phyloP scores from a whole-genome alignment of 2,888 invertebrate species.

The Anaspis maculata region DNA sequence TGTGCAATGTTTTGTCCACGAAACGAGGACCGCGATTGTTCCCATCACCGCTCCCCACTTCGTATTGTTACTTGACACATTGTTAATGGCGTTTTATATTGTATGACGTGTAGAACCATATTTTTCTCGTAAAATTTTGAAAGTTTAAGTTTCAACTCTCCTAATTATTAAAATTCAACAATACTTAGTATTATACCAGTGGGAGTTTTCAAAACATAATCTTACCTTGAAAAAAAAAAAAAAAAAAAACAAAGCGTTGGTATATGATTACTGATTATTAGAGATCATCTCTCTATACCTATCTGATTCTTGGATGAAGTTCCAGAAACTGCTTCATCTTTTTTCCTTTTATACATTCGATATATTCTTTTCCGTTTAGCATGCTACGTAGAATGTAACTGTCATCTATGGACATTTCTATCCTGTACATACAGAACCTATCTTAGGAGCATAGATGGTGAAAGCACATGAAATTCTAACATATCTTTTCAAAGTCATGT shows the following conservation, averaged over 20 bases:
- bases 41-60: conserved; percentile 21
- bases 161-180: conserved; percentile 12
- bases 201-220: too few species aligned
- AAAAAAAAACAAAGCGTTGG: conserved; percentile 11
- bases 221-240: too few species aligned
- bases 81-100: conserved; percentile 37
- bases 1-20: conserved; percentile 22
- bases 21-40: conserved; percentile 18
- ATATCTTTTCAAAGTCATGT: conserved; percentile 25
- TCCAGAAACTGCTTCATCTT: conserved; percentile 16
- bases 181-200: too few species aligned
- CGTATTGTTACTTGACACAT: conserved; percentile 35
- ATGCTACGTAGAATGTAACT: conserved; percentile 29
- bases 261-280: conserved; percentile 15
- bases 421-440: conserved; percentile 27
- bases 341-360: conserved; percentile 17
- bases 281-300: too few species aligned
- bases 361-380: conserved; percentile 25
- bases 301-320: conserved; percentile 14
- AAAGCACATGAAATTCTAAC: conserved; percentile 26
- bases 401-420: conserved; percentile 27
- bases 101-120: conserved; percentile 28
- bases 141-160: too few species aligned
- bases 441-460: conserved; percentile 24
- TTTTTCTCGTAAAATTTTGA: conserved; percentile 29